Conservation (phyloP, 2,888 invertebrate species). For the Pecten maximus region DNA sequence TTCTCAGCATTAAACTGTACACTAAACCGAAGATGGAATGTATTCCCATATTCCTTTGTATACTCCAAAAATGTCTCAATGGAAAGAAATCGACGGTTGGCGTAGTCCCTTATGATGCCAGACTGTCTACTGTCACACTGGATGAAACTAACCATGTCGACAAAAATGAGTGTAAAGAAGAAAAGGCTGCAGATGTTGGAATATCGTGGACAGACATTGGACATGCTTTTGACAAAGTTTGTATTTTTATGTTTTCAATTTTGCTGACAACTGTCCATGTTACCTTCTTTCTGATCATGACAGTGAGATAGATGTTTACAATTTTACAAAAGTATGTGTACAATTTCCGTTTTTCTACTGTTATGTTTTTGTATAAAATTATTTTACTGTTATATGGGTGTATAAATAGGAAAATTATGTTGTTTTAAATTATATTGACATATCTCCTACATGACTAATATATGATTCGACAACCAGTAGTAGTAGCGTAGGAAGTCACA, state of each 20-base stretch:
- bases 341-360: too few species aligned
- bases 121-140: background rate
- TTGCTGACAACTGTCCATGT: background rate
- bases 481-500: too few species aligned
- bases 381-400: too few species aligned
- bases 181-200: background rate
- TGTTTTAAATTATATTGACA: too few species aligned
- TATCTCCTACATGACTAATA: too few species aligned
- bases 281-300: background rate
- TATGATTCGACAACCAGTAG: too few species aligned
- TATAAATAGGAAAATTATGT: too few species aligned
- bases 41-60: background rate
- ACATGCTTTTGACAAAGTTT: background rate
- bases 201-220: background rate
- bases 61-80: background rate
- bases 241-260: background rate
- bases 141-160: background rate
- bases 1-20: background rate
- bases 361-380: too few species aligned
- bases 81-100: background rate
- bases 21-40: background rate
- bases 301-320: background rate
- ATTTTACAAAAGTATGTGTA: too few species aligned
- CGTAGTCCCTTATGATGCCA: background rate
- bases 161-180: background rate